Evolutionary conservation across 2,797 vertebrate species (phyloP).

Genomic region (Coregonus ussuriensis): DNA sequence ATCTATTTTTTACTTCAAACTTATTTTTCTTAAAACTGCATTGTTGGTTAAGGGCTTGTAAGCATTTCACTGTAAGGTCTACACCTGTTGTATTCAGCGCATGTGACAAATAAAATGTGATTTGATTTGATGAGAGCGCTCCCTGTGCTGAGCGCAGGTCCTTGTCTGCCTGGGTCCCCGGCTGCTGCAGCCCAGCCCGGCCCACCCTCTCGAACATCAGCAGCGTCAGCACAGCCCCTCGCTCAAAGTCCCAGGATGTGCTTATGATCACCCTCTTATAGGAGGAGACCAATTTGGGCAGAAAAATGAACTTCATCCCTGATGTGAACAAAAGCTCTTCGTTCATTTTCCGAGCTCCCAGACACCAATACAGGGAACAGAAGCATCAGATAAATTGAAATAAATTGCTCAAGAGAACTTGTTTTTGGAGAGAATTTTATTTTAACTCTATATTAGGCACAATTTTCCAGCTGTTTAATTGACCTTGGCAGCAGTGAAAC

Average conservation of each 20-base stretch:
- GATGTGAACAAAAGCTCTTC: constrained; percentile 37
- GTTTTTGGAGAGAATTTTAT: neutral
- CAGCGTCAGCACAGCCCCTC: constrained; percentile 69
- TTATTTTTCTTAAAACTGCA: too few relatives aligned
- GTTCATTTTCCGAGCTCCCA: constrained; percentile 24
- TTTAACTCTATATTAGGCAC: constrained; percentile 39
- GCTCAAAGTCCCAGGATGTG: constrained; percentile 61
- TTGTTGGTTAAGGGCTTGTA: too few relatives aligned
- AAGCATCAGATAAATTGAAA: constrained; percentile 60
- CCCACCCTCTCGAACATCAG: constrained; percentile 57
- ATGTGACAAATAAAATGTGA: too few relatives aligned
- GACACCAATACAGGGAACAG: constrained; percentile 45
- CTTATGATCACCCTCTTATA: constrained; percentile 63
- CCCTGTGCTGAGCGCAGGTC: constrained; percentile 80
- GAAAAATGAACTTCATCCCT: constrained; percentile 33
- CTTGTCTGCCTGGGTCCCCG: constrained; percentile 70
- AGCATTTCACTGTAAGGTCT: too few relatives aligned
- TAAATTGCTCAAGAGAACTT: constrained; percentile 45
- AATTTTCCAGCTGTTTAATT: constrained; percentile 45
- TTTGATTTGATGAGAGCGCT: constrained; percentile 72
- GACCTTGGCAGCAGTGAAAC: constrained; percentile 58
- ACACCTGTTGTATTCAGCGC: too few relatives aligned
- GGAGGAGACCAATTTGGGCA: constrained; percentile 61
- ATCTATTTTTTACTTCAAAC: too few relatives aligned
- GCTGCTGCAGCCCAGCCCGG: constrained; percentile 51